Conservation (phyloP, 2,113 vertebrate species). For the Artemisiospiza belli region DNA sequence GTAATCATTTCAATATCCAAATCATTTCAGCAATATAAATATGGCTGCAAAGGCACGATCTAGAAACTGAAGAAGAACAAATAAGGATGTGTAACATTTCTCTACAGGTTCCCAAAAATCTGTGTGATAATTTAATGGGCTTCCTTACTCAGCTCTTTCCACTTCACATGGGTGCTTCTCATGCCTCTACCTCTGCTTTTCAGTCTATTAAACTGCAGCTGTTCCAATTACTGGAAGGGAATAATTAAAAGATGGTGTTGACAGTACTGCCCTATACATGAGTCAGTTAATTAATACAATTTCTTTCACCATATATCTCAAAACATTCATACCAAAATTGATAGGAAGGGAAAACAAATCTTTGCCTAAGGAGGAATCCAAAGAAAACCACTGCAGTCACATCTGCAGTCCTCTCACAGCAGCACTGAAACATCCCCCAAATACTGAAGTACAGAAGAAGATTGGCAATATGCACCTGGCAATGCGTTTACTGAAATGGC, state of each 20-base stretch:
- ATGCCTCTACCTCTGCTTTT: neutral
- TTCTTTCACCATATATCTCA: neutral
- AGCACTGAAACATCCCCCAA: neutral
- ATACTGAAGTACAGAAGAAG: neutral
- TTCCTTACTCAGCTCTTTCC: neutral
- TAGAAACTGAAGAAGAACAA: neutral
- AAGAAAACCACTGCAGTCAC: neutral
- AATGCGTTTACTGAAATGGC: neutral
- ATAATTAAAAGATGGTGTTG: neutral
- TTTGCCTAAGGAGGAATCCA: neutral
- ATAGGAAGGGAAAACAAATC: neutral
- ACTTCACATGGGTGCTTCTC: neutral
- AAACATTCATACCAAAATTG: neutral
- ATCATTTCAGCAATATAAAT: neutral
- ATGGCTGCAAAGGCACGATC: neutral
- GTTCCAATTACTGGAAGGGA: neutral
- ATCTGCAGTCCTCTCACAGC: neutral
- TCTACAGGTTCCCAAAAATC: neutral
- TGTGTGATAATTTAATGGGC: neutral
- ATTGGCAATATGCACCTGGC: neutral
- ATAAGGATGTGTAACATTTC: neutral
- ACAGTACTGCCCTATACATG: neutral
- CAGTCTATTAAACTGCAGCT: neutral
- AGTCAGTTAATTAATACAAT: neutral
- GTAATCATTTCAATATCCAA: neutral